These are phyloP conservation scores for Pherbina coryleti DNA, from an alignment of 2,888 invertebrate species.

Conservation along the genomic window DNA sequence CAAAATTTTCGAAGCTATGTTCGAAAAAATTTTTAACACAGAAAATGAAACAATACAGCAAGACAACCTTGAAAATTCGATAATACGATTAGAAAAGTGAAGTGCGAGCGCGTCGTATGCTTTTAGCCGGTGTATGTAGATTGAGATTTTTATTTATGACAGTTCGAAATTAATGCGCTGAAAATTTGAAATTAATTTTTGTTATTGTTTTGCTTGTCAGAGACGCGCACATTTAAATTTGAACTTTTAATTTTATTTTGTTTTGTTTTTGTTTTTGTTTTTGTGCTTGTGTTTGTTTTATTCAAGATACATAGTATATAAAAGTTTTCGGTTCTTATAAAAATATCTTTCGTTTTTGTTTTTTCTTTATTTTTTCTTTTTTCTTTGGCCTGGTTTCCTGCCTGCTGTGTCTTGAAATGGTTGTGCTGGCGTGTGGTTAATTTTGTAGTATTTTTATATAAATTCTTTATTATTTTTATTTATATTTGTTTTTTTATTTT, in stretches of 20 bases:
- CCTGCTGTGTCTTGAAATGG: conserved; percentile 12
- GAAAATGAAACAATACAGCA: background rate
- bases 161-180: too few species aligned
- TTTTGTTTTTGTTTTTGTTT: too few species aligned
- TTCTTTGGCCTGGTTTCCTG: background rate
- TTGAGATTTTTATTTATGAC: too few species aligned
- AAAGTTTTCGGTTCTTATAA: too few species aligned
- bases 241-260: too few species aligned
- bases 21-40: conserved; percentile 13
- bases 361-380: background rate
- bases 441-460: conserved; percentile 40
- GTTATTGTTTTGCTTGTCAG: too few species aligned
- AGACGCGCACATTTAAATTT: too few species aligned
- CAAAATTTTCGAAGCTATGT: background rate
- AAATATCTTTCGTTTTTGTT: too few species aligned
- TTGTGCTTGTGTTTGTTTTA: too few species aligned
- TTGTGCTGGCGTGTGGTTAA: conserved; percentile 39
- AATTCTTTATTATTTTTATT: conserved; percentile 48
- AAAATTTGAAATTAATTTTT: too few species aligned
- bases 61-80: background rate
- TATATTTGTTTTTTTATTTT: conserved; percentile 40
- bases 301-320: too few species aligned
- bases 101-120: background rate
- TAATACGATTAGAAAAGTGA: background rate
- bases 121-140: too few species aligned